Percentiles rank a stretch among this genome's conserved stretches.
phyloP scores from a whole-genome alignment of 2,113 vertebrate genomes.

The Alligator mississippiensis region DNA sequence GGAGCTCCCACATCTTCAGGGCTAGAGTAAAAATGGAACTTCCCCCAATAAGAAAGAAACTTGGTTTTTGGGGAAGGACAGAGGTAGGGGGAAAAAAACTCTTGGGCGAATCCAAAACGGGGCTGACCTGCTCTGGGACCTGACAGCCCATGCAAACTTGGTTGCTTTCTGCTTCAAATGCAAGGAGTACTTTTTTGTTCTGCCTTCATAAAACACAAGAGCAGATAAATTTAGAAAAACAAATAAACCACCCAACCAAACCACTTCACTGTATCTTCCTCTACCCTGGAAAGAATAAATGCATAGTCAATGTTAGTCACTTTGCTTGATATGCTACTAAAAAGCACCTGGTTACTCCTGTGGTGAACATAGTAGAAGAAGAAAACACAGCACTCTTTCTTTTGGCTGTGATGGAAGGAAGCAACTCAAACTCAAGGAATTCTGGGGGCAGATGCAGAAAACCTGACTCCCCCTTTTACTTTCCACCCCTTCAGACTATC shows the following conservation, averaged over 20 bases:
- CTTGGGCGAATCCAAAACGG: not conserved
- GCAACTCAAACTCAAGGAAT: not conserved
- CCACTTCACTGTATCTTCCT: not conserved
- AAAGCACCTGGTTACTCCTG: not conserved
- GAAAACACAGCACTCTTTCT: not conserved
- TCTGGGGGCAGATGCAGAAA: too few species aligned
- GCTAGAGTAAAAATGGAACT: not conserved
- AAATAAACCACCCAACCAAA: not conserved
- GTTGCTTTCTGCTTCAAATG: not conserved
- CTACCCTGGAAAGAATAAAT: not conserved
- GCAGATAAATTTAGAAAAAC: not conserved
- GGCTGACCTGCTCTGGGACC: not conserved
- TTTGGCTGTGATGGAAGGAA: not conserved
- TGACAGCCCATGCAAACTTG: not conserved
- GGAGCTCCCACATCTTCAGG: not conserved
- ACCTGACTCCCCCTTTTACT: too few species aligned
- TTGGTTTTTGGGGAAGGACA: too few species aligned
- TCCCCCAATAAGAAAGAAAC: not conserved
- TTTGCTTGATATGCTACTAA: not conserved
- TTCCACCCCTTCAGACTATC: too few species aligned
- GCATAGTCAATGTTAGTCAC: not conserved
- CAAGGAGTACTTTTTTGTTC: not conserved
- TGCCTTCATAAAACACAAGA: not conserved
- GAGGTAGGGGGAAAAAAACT: not conserved
- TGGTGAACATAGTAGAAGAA: not conserved